Evolutionary conservation across 2,113 vertebrate genomes (phyloP).

Genomic region (Phasianus colchicus): DNA sequence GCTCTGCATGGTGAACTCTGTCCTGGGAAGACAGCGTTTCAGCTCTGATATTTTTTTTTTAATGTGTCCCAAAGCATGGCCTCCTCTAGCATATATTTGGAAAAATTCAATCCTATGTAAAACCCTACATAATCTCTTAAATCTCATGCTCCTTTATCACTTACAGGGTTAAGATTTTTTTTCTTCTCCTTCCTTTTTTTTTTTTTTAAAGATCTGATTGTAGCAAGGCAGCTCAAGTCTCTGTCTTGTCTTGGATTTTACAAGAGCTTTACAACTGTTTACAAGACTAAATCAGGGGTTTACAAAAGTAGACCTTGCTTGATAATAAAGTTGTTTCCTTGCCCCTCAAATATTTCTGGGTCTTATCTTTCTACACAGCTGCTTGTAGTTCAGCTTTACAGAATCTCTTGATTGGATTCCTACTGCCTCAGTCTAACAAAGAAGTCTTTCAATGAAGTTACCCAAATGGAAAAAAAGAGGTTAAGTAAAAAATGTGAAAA

Average conservation of each 20-base stretch:
- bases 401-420: slow-evolving; percentile 66
- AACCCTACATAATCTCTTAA: slow-evolving; percentile 61
- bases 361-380: slow-evolving; percentile 67
- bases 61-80: background rate
- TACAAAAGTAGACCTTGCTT: slow-evolving; percentile 64
- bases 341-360: slow-evolving; percentile 66
- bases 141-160: slow-evolving; percentile 57
- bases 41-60: background rate
- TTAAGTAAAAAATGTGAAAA: slow-evolving; percentile 47
- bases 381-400: slow-evolving; percentile 63
- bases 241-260: slow-evolving; percentile 67
- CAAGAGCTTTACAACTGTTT: slow-evolving; percentile 65
- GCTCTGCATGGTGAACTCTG: background rate
- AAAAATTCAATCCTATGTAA: slow-evolving; percentile 63
- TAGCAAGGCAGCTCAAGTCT: slow-evolving; percentile 59
- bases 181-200: background rate
- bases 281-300: slow-evolving; percentile 69
- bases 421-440: slow-evolving; percentile 50
- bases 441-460: slow-evolving; percentile 56
- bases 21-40: background rate
- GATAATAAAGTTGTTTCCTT: slow-evolving; percentile 73
- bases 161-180: slow-evolving; percentile 32
- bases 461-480: slow-evolving; percentile 55
- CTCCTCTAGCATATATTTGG: slow-evolving; percentile 38
- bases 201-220: slow-evolving; percentile 7